A percentile compares a stretch with the other conserved stretches of the same genome.
phyloP scores from a whole-genome alignment of 2,113 vertebrate genomes.

The Electrona antarctica region DNA sequence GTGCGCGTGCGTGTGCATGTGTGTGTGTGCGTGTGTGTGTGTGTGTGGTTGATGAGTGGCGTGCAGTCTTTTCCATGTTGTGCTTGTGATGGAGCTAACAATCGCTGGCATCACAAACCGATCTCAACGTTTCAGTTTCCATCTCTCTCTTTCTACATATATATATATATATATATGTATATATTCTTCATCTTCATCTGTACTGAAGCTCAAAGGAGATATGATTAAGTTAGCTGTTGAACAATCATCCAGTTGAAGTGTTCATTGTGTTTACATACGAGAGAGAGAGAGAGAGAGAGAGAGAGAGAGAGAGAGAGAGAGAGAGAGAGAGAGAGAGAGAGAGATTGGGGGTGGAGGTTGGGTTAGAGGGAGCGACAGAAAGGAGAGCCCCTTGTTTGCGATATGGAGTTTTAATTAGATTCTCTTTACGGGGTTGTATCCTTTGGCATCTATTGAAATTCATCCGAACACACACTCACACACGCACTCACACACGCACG shows the following conservation, averaged over 20 bases:
- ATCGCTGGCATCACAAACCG: conserved; percentile 5
- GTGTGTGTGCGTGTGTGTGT: background rate
- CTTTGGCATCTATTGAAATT: conserved; percentile 65
- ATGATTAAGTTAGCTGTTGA: conserved; percentile 44
- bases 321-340: conserved; percentile 16
- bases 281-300: conserved; percentile 1
- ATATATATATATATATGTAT: no score
- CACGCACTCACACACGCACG: background rate
- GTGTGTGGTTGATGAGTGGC: background rate
- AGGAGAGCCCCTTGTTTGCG: conserved; percentile 59
- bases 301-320: conserved; percentile 3
- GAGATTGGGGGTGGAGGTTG: background rate
- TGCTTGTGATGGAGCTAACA: background rate
- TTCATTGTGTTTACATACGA: conserved; percentile 55
- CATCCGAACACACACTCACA: conserved; percentile 2
- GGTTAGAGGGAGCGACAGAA: background rate
- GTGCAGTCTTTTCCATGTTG: conserved; percentile 7
- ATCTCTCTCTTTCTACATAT: conserved; percentile 16
- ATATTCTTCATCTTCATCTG: background rate
- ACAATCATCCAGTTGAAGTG: conserved; percentile 60
- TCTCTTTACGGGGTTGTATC: conserved; percentile 73
- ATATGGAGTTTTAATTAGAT: conserved; percentile 72
- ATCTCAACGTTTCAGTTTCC: conserved; percentile 6
- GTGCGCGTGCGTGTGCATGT: no score
- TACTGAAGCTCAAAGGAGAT: conserved; percentile 37